Evolutionary conservation across 2,888 invertebrate genomes (phyloP).

Genomic region (Drosophila picticornis): DNA sequence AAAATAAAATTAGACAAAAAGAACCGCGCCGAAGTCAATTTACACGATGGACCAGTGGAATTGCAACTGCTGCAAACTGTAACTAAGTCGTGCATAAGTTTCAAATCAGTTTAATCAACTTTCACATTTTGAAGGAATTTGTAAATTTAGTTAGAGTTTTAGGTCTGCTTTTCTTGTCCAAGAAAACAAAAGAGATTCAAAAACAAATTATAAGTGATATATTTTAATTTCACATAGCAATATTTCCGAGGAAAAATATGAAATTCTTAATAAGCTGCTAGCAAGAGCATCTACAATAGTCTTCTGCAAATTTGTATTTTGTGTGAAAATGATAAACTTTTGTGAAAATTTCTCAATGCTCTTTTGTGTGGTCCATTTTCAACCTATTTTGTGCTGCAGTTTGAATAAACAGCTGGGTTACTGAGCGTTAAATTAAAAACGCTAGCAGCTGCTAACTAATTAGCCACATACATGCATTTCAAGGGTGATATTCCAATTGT

Average conservation of each 20-base stretch:
- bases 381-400: slow-evolving; percentile 26
- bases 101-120: neutral
- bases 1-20: neutral
- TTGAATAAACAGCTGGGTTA: slow-evolving; percentile 39
- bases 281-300: slow-evolving; percentile 8
- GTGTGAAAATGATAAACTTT: slow-evolving; percentile 37
- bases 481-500: slow-evolving; percentile 29
- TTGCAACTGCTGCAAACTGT: neutral
- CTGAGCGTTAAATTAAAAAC: slow-evolving; percentile 64
- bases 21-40: neutral
- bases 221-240: neutral
- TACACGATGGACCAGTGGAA: neutral
- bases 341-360: slow-evolving; percentile 22
- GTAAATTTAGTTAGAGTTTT: neutral
- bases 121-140: neutral
- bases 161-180: neutral
- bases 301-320: slow-evolving; percentile 22
- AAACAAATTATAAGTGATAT: no score
- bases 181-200: neutral
- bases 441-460: slow-evolving; percentile 54
- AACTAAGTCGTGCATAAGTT: neutral
- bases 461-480: slow-evolving; percentile 42
- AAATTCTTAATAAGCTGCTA: neutral
- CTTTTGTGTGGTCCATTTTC: slow-evolving; percentile 2
- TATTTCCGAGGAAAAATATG: neutral